These are phyloP conservation scores for Acropora yongei DNA, from an alignment of 64 coral and sea anemone genomes.

Conservation along the genomic window DNA sequence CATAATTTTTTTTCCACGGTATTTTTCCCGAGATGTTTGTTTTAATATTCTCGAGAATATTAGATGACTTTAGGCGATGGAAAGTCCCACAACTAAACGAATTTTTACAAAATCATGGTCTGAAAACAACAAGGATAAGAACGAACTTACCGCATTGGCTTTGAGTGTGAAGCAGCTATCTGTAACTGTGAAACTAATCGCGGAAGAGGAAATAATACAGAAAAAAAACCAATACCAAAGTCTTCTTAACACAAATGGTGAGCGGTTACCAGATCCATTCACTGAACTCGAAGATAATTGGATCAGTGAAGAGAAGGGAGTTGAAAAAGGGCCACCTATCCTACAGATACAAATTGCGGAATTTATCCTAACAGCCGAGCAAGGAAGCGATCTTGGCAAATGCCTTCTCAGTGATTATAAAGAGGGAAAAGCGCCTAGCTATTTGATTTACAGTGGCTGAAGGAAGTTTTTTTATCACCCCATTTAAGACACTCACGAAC, in stretches of 20 bases:
- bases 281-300: conserved; percentile 62
- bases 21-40: not conserved
- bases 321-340: conserved; percentile 77
- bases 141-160: conserved; percentile 68
- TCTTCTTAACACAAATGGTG: conserved; percentile 47
- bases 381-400: conserved; percentile 57
- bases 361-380: conserved; percentile 66
- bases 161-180: conserved; percentile 53
- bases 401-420: conserved; percentile 79
- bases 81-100: conserved; percentile 68
- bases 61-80: conserved; percentile 66
- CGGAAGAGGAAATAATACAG: conserved; percentile 49
- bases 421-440: conserved; percentile 75
- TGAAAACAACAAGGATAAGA: conserved; percentile 76
- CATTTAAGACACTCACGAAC: conserved; percentile 21
- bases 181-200: conserved; percentile 49
- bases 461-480: conserved; percentile 67
- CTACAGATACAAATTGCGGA: conserved; percentile 56
- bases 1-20: not conserved
- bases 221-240: conserved; percentile 55
- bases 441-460: conserved; percentile 76
- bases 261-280: conserved; percentile 72
- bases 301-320: conserved; percentile 65
- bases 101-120: conserved; percentile 56
- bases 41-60: not conserved